Evolutionary conservation across 1,140 invertebrate genomes (phyloP).

Genomic region (Drosophila eugracilis): DNA sequence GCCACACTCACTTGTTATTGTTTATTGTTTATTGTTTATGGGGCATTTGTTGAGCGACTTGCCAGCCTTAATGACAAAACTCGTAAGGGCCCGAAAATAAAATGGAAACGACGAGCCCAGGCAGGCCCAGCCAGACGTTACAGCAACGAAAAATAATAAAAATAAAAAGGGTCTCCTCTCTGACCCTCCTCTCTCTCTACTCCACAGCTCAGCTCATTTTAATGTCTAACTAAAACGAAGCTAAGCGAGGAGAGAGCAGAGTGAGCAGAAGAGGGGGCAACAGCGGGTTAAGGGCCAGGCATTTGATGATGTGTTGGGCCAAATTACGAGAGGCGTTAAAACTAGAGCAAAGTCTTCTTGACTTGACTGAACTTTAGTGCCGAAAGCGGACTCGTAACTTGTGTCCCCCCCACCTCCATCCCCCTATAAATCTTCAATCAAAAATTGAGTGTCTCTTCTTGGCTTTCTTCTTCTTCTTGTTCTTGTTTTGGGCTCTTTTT

Average conservation of each 20-base stretch:
- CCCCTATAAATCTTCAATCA: slow-evolving; percentile 72
- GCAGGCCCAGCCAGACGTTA: slow-evolving; percentile 3
- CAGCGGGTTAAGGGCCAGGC: slow-evolving; percentile 18
- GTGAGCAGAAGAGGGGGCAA: too few species aligned
- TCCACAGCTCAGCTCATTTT: slow-evolving; percentile 40
- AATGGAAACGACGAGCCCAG: slow-evolving; percentile 18
- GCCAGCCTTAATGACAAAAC: slow-evolving; percentile 43
- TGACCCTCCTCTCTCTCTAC: too few species aligned
- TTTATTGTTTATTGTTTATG: slow-evolving; percentile 51
- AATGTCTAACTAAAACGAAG: slow-evolving; percentile 55
- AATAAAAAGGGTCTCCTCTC: slow-evolving; percentile 41
- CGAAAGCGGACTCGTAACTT: slow-evolving; percentile 50
- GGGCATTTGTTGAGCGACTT: slow-evolving; percentile 53
- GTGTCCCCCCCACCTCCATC: too few species aligned
- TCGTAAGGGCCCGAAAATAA: slow-evolving; percentile 46
- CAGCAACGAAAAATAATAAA: slow-evolving; percentile 4
- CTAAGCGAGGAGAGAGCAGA: too few species aligned
- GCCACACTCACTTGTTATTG: slow-evolving; percentile 28
- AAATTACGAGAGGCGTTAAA: slow-evolving; percentile 76
- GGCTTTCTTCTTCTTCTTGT: too few species aligned
- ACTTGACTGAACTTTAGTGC: slow-evolving; percentile 57
- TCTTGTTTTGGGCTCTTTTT: too few species aligned
- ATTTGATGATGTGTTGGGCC: slow-evolving; percentile 69
- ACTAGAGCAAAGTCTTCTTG: slow-evolving; percentile 68
- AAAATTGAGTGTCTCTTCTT: slow-evolving; percentile 66